Evolutionary conservation across 2,888 invertebrate genomes (phyloP).

Genomic region (Oligia fasciuncula): DNA sequence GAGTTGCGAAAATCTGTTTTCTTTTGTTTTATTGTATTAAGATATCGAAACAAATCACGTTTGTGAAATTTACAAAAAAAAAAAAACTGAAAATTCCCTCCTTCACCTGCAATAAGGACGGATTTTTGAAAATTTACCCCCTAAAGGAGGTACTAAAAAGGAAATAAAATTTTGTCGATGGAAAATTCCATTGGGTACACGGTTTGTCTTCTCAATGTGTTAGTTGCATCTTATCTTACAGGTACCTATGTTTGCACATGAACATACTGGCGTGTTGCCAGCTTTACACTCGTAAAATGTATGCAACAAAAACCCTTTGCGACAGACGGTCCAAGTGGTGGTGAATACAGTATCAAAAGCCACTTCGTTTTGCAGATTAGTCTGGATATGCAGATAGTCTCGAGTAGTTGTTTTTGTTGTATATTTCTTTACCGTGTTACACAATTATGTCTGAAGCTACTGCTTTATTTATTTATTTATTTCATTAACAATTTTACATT

Average conservation of each 20-base stretch:
- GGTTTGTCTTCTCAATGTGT: background rate
- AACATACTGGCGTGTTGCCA: constrained; percentile 37
- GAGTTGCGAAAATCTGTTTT: too few relatives aligned
- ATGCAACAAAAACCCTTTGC: constrained; percentile 46
- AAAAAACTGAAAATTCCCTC: too few relatives aligned
- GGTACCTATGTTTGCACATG: constrained; percentile 13
- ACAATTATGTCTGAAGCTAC: background rate
- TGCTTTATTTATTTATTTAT: background rate
- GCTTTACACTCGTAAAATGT: constrained; percentile 26
- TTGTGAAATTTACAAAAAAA: too few relatives aligned
- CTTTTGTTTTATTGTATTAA: too few relatives aligned
- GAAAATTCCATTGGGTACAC: background rate
- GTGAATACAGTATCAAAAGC: constrained; percentile 47
- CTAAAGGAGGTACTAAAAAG: background rate
- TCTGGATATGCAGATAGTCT: constrained; percentile 38
- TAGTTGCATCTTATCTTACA: constrained; percentile 13
- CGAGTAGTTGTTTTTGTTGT: constrained; percentile 31
- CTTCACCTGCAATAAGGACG: background rate
- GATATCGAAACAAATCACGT: too few relatives aligned
- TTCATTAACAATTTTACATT: too few relatives aligned
- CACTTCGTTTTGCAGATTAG: constrained; percentile 43
- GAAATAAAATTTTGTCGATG: too few relatives aligned
- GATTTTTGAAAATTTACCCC: too few relatives aligned
- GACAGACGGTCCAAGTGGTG: constrained; percentile 49
- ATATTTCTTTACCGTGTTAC: background rate